These are phyloP conservation scores for Onchidella celtica DNA, from an alignment of 2,888 invertebrate genomes.

Conservation along the genomic window DNA sequence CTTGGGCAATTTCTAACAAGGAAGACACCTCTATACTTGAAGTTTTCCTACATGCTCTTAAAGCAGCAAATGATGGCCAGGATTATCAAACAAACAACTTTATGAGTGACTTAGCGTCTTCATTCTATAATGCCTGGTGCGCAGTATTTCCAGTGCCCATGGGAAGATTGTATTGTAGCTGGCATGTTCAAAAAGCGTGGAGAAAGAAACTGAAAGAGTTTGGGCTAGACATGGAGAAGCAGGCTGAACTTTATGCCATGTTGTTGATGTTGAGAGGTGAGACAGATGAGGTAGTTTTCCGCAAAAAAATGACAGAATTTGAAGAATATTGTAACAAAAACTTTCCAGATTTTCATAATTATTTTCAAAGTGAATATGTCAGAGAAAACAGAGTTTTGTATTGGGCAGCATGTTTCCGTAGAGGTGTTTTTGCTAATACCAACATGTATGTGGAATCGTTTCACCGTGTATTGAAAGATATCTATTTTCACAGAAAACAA, in stretches of 20 bases:
- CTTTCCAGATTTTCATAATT: not conserved
- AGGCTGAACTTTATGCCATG: not conserved
- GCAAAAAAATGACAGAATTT: not conserved
- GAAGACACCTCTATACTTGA: conserved; percentile 6
- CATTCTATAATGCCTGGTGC: conserved; percentile 41
- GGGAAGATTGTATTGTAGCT: conserved; percentile 12
- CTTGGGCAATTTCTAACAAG: conserved; percentile 39
- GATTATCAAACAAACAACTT: conserved; percentile 9
- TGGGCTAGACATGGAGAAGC: not conserved
- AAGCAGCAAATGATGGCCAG: conserved; percentile 13
- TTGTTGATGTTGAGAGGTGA: conserved; percentile 6
- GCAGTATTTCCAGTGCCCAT: not conserved
- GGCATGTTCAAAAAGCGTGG: conserved; percentile 31
- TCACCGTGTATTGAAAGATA: too few relatives aligned
- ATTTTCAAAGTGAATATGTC: too few relatives aligned
- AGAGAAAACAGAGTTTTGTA: too few relatives aligned
- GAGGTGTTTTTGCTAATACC: too few relatives aligned
- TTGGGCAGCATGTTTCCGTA: too few relatives aligned
- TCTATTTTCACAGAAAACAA: too few relatives aligned
- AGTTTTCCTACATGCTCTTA: conserved; percentile 20
- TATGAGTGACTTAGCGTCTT: conserved; percentile 29
- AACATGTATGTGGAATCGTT: too few relatives aligned
- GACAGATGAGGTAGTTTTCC: conserved; percentile 14
- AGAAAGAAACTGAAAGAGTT: conserved; percentile 3
- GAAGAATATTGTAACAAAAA: not conserved